Evolutionary conservation across 2,888 invertebrate species (phyloP).

Genomic region (Pristionchus mayeri): DNA sequence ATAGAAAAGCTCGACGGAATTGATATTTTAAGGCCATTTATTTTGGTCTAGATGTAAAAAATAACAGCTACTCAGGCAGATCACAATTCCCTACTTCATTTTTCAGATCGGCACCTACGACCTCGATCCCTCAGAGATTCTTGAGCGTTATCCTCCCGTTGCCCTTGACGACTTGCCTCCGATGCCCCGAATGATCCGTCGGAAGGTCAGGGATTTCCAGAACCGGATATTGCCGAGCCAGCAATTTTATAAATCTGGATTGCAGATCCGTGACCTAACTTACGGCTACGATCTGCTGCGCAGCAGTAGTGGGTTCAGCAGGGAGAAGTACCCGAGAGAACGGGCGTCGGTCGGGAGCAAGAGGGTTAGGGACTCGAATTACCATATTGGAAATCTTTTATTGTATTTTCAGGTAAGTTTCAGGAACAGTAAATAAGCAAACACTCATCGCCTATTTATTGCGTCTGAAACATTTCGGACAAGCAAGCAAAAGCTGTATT

Average conservation of each 20-base stretch:
- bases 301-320: not conserved
- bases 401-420: too few species aligned
- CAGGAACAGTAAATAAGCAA: too few species aligned
- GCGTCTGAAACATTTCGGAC: too few species aligned
- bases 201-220: not conserved
- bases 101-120: not conserved
- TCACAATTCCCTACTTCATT: too few species aligned
- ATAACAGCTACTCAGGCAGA: too few species aligned
- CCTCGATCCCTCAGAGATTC: not conserved
- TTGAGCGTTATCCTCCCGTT: conserved; percentile 15
- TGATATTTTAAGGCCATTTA: too few species aligned
- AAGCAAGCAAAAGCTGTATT: too few species aligned
- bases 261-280: conserved; percentile 30
- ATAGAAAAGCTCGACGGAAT: too few species aligned
- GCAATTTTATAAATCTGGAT: not conserved
- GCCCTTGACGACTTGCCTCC: conserved; percentile 31
- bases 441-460: too few species aligned
- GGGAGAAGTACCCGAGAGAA: not conserved
- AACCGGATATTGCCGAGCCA: not conserved
- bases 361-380: too few species aligned
- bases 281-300: conserved; percentile 17
- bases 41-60: too few species aligned
- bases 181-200: conserved; percentile 21
- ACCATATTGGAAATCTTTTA: too few species aligned
- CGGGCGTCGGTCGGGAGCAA: not conserved